Conservation (phyloP, 2,888 invertebrate genomes). For the Eupithecia exiguata region DNA sequence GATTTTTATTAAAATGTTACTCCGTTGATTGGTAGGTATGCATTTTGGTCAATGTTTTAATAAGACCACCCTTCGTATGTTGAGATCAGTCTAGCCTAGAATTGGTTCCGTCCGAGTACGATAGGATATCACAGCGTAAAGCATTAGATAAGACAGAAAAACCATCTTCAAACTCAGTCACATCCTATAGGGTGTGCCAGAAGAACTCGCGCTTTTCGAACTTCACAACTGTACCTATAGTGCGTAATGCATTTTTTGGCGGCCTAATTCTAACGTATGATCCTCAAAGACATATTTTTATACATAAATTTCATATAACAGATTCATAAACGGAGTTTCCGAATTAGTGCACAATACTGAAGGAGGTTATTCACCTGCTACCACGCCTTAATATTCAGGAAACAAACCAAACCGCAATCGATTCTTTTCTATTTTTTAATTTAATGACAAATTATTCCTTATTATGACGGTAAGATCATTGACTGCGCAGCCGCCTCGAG, state of each 20-base stretch:
- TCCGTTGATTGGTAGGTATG: not conserved
- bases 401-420: no score
- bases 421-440: no score
- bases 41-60: not conserved
- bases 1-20: not conserved
- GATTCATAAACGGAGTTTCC: no score
- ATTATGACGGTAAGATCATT: no score
- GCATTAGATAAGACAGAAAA: conserved; percentile 36
- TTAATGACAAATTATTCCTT: no score
- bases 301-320: not conserved
- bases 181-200: conserved; percentile 21
- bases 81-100: conserved; percentile 62
- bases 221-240: not conserved
- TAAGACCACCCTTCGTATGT: conserved; percentile 5
- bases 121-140: conserved; percentile 56
- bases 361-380: no score
- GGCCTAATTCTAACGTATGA: not conserved
- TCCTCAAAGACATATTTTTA: not conserved
- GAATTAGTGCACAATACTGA: no score
- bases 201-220: conserved; percentile 14
- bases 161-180: conserved; percentile 21
- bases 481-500: no score
- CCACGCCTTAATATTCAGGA: no score
- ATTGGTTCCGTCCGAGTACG: conserved; percentile 73
- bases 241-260: not conserved